Evolutionary conservation across 2,797 vertebrate species (phyloP), one percentile per base, ranked within the genome.

Genomic region (Amblyraja radiata): DNA sequence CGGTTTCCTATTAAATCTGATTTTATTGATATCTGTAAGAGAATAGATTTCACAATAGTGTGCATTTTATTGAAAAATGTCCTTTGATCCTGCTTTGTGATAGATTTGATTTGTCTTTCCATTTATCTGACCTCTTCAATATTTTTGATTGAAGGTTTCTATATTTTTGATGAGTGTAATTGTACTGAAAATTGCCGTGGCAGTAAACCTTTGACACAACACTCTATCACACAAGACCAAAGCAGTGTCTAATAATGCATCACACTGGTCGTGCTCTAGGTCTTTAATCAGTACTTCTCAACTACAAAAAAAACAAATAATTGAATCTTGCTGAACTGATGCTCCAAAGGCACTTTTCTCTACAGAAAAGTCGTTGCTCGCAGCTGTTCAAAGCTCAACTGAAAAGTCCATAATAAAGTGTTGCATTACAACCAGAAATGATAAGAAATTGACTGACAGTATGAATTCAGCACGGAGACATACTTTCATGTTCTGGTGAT

Each of bases 311-410:
- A 18, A 18, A 93, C 93, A 93, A 93, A 93, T 14, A 46, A 18
- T 68, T 93, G 68, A 63, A 58, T 77, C 36, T 93, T 81, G 36
- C 79, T 93, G 93, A 92, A 39, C 91, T 84, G 77, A 93, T 92
- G 46, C 74, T 80, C 93, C 78, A 79, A 93, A 54, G 93, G 94
- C 93, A 93, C 93, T 93, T 93, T 93, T 68, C 93, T 83, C 65
- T 16, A 21, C 92, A 28, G 73, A 71, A 86, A 54, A 23, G 28
- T 65, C 91, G 91, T 61, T 32, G 1, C 93, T 91, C 93, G 80
- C 90, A 93, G 93, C 94, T 94, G 94, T 94, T 94, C 94, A 95
- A 93, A 94, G 94, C 92, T 83, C 88, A 93, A 84, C 77, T 93
- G 93, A 93, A 90, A 90, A 93, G 76, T 88, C 93, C 71, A 79